Base-by-base conservation (phyloP, 2,797 vertebrate species). In the Urocyon cinereoargenteus region DNA sequence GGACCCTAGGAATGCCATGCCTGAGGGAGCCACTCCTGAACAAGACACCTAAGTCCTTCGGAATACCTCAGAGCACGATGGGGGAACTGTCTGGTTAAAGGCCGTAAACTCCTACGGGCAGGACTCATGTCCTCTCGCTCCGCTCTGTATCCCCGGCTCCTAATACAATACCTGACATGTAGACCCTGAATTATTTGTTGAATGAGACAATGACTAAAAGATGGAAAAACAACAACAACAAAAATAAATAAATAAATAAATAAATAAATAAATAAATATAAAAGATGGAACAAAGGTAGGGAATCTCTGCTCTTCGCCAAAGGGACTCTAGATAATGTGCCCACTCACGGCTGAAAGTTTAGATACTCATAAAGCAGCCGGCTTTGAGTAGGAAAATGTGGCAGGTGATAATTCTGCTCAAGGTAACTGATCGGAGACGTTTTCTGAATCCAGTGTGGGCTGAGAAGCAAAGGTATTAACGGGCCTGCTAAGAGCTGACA, bases 321-420 rank as follows among this genome's bases (percentile, higher is more conserved):
- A 90, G 61, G 61, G 84, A 77, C 64, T 86, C 75, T 82, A 78
- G 89, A 77, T 90, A 87, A 91, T 1, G 18, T 55, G 73, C 34
- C 49, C 51, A 90, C 57, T 87, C 45, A 6, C 19, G 31, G 81
- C 12, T 93, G 86, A 79, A 94, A 91, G 83, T 93, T 40, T 53
- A 93, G 96, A 95, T 59, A 36, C 53, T 95, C 81, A 59, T 90
- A 91, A 87, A 96, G 81, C 86, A 94, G 85, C 57, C 89, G 82
- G 55, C 90, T 96, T 84, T 26, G 70, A 87, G 93, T 88, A 90
- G 77, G 45, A 84, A 90, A 66, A 88, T 45, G 49, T 90, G 96
- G 83, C 96, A 96, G 91, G 84, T 92, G 94, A 97, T 94, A 77
- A 94, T 88, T 97, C 94, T 90, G 84, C 55, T 88, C 61, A 59